phyloP scores from a whole-genome alignment of 2,113 vertebrate genomes.

The Fulmarus glacialis region DNA sequence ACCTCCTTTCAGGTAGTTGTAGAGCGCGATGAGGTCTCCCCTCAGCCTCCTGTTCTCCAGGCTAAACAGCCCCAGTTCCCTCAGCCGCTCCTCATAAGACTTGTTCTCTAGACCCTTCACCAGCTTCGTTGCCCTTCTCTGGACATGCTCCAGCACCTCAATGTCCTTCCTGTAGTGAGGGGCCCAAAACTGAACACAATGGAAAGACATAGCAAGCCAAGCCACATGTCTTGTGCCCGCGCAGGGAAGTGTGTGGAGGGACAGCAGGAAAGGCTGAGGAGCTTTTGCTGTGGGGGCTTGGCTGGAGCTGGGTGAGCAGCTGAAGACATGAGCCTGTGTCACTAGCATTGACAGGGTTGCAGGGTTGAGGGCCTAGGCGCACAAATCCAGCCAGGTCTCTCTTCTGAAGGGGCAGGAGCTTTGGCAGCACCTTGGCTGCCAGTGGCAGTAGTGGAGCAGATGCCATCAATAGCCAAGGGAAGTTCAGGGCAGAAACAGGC shows the following conservation, averaged over 20 bases:
- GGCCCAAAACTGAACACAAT: too few relatives aligned
- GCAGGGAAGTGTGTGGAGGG: neutral
- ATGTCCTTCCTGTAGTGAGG: too few relatives aligned
- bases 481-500: neutral
- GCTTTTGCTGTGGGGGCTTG: neutral
- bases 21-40: too few relatives aligned
- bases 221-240: rapidly evolving
- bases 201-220: rapidly evolving
- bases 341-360: neutral
- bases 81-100: too few relatives aligned
- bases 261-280: neutral
- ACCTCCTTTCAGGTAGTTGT: too few relatives aligned
- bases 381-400: neutral
- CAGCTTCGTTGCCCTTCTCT: too few relatives aligned
- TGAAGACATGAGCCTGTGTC: neutral
- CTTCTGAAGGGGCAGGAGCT: neutral
- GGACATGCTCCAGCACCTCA: too few relatives aligned
- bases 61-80: too few relatives aligned
- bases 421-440: neutral
- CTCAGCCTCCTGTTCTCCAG: too few relatives aligned
- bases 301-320: neutral
- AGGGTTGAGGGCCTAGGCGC: neutral
- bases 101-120: too few relatives aligned
- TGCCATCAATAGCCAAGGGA: neutral
- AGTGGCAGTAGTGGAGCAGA: neutral